These are phyloP conservation scores for Ctenomys sociabilis DNA, from an alignment of 2,113 vertebrate genomes.

Conservation along the genomic window DNA sequence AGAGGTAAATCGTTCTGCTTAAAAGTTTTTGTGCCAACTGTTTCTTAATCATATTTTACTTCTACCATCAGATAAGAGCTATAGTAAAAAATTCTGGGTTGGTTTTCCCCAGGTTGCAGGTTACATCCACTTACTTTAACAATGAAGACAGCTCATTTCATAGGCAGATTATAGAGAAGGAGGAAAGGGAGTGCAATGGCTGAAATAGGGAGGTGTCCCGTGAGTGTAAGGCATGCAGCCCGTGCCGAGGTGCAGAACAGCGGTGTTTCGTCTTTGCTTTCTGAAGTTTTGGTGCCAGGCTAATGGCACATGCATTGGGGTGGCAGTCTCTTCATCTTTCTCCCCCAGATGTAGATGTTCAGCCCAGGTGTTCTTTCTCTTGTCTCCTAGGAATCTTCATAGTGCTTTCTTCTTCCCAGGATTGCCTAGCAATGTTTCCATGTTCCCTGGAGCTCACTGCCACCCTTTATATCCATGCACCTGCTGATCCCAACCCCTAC, in stretches of 20 bases:
- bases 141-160: neutral
- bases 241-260: neutral
- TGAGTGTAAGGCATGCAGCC: neutral
- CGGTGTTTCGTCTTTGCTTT: neutral
- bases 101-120: neutral
- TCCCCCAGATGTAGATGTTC: neutral
- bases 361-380: neutral
- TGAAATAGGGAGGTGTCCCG: too few relatives aligned
- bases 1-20: constrained; percentile 55
- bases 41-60: constrained; percentile 62
- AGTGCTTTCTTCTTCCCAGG: neutral
- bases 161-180: neutral
- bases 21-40: constrained; percentile 64
- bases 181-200: neutral
- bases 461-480: neutral
- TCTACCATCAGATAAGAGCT: neutral
- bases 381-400: neutral
- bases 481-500: neutral
- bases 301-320: fast-evolving
- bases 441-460: neutral
- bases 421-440: neutral
- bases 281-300: neutral
- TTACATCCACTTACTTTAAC: neutral
- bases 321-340: neutral
- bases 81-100: neutral